A percentile compares a stretch with the other conserved stretches of the same genome.
phyloP scores from a whole-genome alignment of 2,113 vertebrate genomes.

The Anarhynchus alexandrinus region DNA sequence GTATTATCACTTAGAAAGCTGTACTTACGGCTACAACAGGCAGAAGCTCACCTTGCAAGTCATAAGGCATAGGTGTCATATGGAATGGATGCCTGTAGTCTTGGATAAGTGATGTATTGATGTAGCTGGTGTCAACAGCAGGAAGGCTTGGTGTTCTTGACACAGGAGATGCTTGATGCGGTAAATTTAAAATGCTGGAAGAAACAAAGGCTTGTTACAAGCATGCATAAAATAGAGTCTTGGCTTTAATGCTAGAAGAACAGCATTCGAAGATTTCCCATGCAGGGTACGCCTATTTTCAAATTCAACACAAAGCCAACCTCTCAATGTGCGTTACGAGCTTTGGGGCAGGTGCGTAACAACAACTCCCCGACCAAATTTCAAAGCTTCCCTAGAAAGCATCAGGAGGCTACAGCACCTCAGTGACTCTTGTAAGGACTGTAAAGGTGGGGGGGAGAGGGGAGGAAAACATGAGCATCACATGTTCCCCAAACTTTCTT shows the following conservation, averaged over 20 bases:
- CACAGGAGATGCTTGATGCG: constrained; percentile 91
- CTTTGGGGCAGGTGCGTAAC: neutral
- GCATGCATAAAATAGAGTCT: neutral
- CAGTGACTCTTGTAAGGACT: neutral
- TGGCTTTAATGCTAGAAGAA: neutral
- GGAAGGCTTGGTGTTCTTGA: constrained; percentile 94
- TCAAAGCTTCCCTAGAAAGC: neutral
- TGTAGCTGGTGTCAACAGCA: constrained; percentile 91
- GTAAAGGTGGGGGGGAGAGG: neutral
- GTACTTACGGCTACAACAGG: fast-evolving
- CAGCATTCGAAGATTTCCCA: neutral
- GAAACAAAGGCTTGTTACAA: neutral
- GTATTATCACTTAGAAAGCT: neutral
- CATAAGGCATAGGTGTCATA: constrained; percentile 86
- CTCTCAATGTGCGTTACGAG: fast-evolving
- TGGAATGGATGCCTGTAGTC: constrained; percentile 97
- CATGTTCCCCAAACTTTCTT: neutral
- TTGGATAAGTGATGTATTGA: constrained; percentile 93
- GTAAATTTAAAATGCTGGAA: constrained; percentile 86
- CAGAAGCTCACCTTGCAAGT: constrained; percentile 86
- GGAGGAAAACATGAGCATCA: neutral
- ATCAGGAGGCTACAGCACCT: neutral
- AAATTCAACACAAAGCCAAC: neutral
- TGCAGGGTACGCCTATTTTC: neutral
- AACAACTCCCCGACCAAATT: no score